Percentiles rank a stretch among this genome's conserved stretches.
Conservation (phyloP, 2,113 vertebrate genomes). For the Myotis davidii region DNA sequence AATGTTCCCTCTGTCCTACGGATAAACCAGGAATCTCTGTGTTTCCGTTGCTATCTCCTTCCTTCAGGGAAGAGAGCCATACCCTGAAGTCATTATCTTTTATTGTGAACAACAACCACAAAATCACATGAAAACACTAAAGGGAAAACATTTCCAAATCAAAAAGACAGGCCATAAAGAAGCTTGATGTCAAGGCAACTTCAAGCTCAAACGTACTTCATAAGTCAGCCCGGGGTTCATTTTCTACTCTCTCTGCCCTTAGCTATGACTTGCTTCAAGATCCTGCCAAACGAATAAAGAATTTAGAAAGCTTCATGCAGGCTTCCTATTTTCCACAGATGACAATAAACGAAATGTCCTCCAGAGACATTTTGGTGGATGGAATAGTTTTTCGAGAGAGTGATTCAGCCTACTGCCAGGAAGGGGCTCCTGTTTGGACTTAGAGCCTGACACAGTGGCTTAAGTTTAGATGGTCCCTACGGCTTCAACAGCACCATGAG, state of each 20-base stretch:
- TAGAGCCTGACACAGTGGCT: neutral
- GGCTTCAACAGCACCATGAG: neutral
- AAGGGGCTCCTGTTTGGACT: neutral
- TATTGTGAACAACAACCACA: neutral
- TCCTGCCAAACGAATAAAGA: slow-evolving; percentile 41
- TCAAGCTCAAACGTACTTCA: neutral
- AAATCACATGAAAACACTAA: slow-evolving; percentile 19
- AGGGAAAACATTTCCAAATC: slow-evolving; percentile 12
- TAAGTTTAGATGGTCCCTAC: neutral
- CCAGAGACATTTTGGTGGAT: slow-evolving; percentile 18
- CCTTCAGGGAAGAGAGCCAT: neutral
- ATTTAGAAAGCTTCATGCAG: slow-evolving; percentile 24
- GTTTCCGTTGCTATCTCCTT: neutral
- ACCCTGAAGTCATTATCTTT: neutral
- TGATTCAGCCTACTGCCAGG: neutral
- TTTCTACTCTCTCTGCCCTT: neutral
- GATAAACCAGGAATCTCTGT: neutral
- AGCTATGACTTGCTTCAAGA: slow-evolving; percentile 28
- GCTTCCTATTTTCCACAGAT: slow-evolving; percentile 19
- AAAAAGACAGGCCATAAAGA: slow-evolving; percentile 62
- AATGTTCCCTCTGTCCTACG: neutral
- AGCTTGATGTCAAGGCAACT: neutral
- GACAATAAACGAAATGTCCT: slow-evolving; percentile 17
- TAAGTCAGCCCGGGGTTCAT: neutral
- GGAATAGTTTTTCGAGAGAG: neutral